Evolutionary conservation across 2,888 invertebrate species (phyloP), one percentile per base, ranked within the genome.

Genomic region (Sisyra nigra): DNA sequence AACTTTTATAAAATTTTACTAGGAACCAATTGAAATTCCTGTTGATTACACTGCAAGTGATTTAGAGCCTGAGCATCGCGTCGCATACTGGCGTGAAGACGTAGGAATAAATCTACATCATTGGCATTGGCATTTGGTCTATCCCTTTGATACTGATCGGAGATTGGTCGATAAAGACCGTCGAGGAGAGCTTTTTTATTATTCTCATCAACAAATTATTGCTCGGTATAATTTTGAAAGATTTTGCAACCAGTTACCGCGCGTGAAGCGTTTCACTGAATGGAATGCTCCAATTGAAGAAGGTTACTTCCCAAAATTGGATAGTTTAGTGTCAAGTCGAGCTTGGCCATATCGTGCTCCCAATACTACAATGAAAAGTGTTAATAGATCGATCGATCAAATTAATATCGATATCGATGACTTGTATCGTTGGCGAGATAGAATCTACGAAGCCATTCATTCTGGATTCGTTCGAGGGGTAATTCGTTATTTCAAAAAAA

Each of bases 71-170:
- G 88, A 89, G 53, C 86, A 88, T 58, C 72, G 80, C 3, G 60
- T 85, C 46, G 80, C 84, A 19, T 89, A 88, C 62, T 88, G 82
- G 71, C 73, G 87, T 32, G 88, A 88, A 58, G 88, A 87, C 59
- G 67, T 86, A 47, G 86, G 85, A 49, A 69, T 88, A 51, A 88
- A 88, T 63, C 74, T 85, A 40, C 88, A 88, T 58, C 88, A 89
- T 58, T 89, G 88, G 87, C 87, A 88, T 57, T 88, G 87, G 88
- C 88, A 89, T 60, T 68, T 88, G 50, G 85, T 88, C 2, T 88
- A 87, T 59, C 87, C 87, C 0, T 79, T 79, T 59, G 77, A 79
- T 50, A 73, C 77, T 0, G 62, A 71, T 1, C 51, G 52, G 35
- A 60, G 63, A 32, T 73, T 83, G 34, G 82, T 86, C 3, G 68